Conservation (phyloP, 2,113 vertebrate species). For the Oplegnathus fasciatus region DNA sequence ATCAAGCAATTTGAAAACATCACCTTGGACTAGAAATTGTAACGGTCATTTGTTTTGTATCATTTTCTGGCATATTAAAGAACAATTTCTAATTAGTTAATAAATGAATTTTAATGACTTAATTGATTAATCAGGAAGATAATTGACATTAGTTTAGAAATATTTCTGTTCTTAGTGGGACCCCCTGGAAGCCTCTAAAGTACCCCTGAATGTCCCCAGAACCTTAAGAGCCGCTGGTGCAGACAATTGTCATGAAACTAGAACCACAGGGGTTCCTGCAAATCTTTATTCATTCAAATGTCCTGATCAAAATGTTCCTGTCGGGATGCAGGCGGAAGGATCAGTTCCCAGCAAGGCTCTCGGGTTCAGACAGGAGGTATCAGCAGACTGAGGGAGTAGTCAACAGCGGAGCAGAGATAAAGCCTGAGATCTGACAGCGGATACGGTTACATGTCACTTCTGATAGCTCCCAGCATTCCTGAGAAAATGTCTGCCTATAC, state of each 20-base stretch:
- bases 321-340: conserved; percentile 14
- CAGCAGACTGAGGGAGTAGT: conserved; percentile 58
- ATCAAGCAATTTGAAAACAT: not conserved
- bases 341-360: conserved; percentile 31
- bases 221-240: not conserved
- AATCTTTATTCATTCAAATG: conserved; percentile 55
- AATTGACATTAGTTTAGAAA: not conserved
- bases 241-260: conserved; percentile 28
- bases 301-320: conserved; percentile 38
- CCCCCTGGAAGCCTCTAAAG: not conserved
- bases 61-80: not conserved
- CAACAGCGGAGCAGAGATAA: conserved; percentile 67
- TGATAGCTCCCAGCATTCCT: conserved; percentile 78
- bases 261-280: conserved; percentile 29
- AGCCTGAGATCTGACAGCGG: conserved; percentile 76
- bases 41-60: too few relatives aligned
- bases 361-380: conserved; percentile 59
- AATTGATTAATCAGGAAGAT: not conserved
- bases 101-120: too few relatives aligned
- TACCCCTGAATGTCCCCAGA: not conserved
- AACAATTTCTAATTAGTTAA: not conserved
- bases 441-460: conserved; percentile 81
- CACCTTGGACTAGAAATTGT: too few relatives aligned
- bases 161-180: not conserved
- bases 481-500: conserved; percentile 73